These are phyloP conservation scores for Homarus americanus DNA, from an alignment of 1,140 invertebrate species.

Conservation along the genomic window DNA sequence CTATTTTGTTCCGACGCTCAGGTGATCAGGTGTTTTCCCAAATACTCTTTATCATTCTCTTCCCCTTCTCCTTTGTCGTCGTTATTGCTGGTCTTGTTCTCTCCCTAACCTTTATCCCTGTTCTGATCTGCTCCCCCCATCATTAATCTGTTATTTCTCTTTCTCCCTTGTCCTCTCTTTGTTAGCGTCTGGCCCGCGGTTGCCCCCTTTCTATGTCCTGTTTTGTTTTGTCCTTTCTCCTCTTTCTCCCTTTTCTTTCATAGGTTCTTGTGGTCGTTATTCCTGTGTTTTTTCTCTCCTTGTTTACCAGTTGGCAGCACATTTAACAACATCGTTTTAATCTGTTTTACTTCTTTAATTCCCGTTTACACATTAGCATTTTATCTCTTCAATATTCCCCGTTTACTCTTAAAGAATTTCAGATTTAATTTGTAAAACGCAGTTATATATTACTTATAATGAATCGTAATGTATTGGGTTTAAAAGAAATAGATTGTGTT, in stretches of 20 bases:
- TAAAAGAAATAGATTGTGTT: too few species aligned
- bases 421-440: too few species aligned
- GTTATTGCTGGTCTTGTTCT: not conserved
- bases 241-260: not conserved
- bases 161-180: not conserved
- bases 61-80: not conserved
- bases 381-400: too few species aligned
- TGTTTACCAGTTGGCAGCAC: too few species aligned
- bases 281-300: not conserved
- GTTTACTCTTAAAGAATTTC: too few species aligned
- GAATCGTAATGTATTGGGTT: too few species aligned
- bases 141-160: not conserved
- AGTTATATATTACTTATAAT: too few species aligned
- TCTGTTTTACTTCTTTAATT: not conserved
- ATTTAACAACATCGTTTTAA: too few species aligned
- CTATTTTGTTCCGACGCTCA: too few species aligned
- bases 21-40: not conserved
- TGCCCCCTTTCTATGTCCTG: not conserved
- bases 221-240: not conserved
- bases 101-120: not conserved
- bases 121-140: not conserved
- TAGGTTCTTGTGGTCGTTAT: not conserved
- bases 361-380: too few species aligned
- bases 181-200: not conserved
- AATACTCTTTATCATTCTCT: not conserved